These are phyloP conservation scores for Andrena hattorfiana DNA, from an alignment of 2,888 invertebrate genomes.

Conservation along the genomic window DNA sequence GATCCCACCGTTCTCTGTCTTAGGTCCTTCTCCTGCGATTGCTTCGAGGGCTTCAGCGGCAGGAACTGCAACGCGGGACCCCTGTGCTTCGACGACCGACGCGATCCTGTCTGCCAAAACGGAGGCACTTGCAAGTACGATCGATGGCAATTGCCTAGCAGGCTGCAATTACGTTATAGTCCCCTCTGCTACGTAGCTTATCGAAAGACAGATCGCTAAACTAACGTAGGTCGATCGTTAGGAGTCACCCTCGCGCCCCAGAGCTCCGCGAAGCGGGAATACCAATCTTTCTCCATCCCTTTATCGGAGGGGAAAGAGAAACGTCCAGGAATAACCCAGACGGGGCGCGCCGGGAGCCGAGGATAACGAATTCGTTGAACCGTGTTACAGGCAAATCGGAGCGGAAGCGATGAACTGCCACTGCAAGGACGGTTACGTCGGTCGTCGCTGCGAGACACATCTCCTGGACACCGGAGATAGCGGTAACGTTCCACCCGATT, in stretches of 20 bases:
- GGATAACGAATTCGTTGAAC: background rate
- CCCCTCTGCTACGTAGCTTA: no score
- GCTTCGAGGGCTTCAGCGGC: constrained; percentile 93
- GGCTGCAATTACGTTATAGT: no score
- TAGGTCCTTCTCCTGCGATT: constrained; percentile 92
- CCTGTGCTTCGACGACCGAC: constrained; percentile 89
- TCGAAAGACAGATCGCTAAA: background rate
- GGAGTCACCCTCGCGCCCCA: no score
- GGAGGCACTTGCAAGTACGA: constrained; percentile 93
- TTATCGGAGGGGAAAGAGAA: no score
- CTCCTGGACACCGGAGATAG: constrained; percentile 81
- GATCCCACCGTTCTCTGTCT: constrained; percentile 59
- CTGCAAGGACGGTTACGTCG: constrained; percentile 89
- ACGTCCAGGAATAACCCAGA: no score
- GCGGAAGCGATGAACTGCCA: constrained; percentile 91
- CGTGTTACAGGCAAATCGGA: constrained; percentile 89
- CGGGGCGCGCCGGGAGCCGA: no score
- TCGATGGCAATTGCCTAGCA: background rate
- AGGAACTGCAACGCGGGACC: constrained; percentile 93
- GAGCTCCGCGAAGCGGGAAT: no score
- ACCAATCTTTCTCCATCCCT: no score
- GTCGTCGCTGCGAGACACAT: constrained; percentile 90
- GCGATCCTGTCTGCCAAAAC: constrained; percentile 90
- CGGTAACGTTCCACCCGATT: constrained; percentile 62
- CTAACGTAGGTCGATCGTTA: background rate